phyloP scores from a whole-genome alignment of 2,888 invertebrate genomes.

The Tholera decimalis region DNA sequence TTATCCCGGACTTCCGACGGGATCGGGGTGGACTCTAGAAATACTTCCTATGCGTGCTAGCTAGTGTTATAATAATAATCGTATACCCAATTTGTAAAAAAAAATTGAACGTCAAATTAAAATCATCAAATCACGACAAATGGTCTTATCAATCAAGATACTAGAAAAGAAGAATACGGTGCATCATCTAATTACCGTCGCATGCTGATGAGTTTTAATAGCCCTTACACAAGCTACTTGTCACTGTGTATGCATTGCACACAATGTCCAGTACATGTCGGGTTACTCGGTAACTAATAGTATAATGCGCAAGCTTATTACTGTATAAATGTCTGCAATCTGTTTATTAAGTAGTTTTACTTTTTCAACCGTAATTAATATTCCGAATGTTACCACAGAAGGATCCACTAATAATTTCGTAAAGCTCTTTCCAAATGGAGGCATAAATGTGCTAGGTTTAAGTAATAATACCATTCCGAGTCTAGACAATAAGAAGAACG shows the following conservation, averaged over 20 bases:
- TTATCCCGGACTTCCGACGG: too few relatives aligned
- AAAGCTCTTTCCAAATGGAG: slow-evolving; percentile 7
- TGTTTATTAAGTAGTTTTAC: slow-evolving; percentile 10
- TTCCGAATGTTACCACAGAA: slow-evolving; percentile 9
- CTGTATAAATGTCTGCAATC: slow-evolving; percentile 20
- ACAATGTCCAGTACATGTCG: slow-evolving; percentile 24
- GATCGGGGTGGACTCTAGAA: too few relatives aligned
- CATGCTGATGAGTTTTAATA: slow-evolving; percentile 9
- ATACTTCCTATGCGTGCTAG: too few relatives aligned
- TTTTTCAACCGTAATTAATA: slow-evolving; percentile 13
- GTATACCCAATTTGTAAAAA: background rate
- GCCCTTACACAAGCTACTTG: slow-evolving; percentile 8
- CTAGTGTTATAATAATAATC: background rate
- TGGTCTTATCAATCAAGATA: slow-evolving; percentile 3
- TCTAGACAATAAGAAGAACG: background rate
- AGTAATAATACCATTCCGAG: background rate
- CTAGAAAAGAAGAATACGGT: background rate
- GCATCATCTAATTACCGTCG: slow-evolving; percentile 29
- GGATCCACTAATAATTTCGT: slow-evolving; percentile 9
- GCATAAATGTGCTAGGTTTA: background rate
- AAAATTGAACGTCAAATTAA: too few relatives aligned
- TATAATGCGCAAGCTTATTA: slow-evolving; percentile 11
- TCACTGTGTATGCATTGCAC: slow-evolving; percentile 24
- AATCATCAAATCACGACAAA: background rate
- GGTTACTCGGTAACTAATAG: slow-evolving; percentile 14